These are phyloP conservation scores for Theonella swinhoei DNA, from an alignment of 37 sponge, comb jelly and placozoan genomes.

Conservation along the genomic window DNA sequence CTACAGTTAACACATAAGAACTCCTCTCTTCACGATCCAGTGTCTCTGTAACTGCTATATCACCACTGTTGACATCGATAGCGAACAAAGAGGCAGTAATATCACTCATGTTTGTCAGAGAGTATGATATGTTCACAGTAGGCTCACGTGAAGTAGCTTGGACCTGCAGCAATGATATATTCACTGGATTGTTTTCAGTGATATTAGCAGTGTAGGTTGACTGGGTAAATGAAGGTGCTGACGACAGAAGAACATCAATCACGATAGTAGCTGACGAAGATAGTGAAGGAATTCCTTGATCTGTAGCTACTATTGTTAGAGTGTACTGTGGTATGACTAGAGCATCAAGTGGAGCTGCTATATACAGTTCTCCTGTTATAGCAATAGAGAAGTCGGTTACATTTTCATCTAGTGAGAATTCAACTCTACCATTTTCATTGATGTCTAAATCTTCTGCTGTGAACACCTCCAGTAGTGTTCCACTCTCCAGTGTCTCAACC, in stretches of 20 bases:
- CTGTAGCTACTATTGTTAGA: constrained; percentile 46
- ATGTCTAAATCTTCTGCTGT: constrained; percentile 58
- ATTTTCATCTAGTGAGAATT: not conserved
- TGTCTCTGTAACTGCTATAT: not conserved
- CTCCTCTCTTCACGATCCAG: constrained; percentile 50
- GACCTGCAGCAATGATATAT: constrained; percentile 40
- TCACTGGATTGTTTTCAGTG: constrained; percentile 45
- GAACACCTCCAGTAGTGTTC: constrained; percentile 8
- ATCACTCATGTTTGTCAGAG: not conserved
- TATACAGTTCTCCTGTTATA: not conserved
- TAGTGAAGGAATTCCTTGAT: constrained; percentile 51
- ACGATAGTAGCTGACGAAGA: constrained; percentile 26
- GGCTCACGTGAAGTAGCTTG: constrained; percentile 35
- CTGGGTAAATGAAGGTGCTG: constrained; percentile 47
- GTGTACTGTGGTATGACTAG: constrained; percentile 3
- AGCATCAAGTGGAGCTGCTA: constrained; percentile 14
- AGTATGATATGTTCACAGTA: not conserved
- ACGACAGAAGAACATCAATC: constrained; percentile 36
- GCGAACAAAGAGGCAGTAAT: constrained; percentile 1
- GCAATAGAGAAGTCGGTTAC: constrained; percentile 6
- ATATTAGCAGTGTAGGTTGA: constrained; percentile 28
- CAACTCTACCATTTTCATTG: constrained; percentile 50
- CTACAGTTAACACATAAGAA: constrained; percentile 18
- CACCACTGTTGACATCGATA: constrained; percentile 42
- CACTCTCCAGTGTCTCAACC: constrained; percentile 32